phyloP scores from a whole-genome alignment of 2,797 vertebrate genomes.

The Arnoldichthys spilopterus region DNA sequence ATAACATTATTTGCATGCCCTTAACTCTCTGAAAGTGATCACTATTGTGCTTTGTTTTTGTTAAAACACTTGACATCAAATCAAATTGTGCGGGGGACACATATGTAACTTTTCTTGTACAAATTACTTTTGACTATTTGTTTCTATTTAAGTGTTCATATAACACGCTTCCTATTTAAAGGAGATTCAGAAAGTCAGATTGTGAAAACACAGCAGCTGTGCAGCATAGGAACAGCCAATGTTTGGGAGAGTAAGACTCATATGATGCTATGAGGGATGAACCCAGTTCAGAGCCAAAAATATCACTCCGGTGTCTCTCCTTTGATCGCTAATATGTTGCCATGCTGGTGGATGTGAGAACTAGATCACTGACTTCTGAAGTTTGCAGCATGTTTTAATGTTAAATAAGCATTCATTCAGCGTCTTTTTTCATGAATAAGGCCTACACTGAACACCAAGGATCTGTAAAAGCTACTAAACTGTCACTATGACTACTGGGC shows the following conservation, averaged over 20 bases:
- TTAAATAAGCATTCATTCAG: slow-evolving; percentile 36
- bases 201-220: slow-evolving; percentile 7
- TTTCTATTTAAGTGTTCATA: neutral
- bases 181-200: neutral
- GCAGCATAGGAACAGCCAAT: neutral
- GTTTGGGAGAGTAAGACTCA: slow-evolving; percentile 8
- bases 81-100: neutral
- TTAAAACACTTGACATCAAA: neutral
- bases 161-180: neutral
- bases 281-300: slow-evolving; percentile 13
- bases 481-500: no score
- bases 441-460: neutral
- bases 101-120: no score
- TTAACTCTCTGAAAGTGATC: neutral
- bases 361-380: slow-evolving; percentile 25
- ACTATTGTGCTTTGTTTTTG: neutral
- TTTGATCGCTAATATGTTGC: slow-evolving; percentile 22
- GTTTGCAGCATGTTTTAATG: slow-evolving; percentile 51
- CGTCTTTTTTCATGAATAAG: neutral
- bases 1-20: neutral
- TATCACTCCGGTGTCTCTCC: slow-evolving; percentile 5
- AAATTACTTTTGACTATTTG: neutral
- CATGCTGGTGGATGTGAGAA: slow-evolving; percentile 17
- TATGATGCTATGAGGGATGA: neutral
- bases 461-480: no score